Base-by-base conservation (phyloP, 2,113 vertebrate genomes). In the Neodontobutis hainanensis region DNA sequence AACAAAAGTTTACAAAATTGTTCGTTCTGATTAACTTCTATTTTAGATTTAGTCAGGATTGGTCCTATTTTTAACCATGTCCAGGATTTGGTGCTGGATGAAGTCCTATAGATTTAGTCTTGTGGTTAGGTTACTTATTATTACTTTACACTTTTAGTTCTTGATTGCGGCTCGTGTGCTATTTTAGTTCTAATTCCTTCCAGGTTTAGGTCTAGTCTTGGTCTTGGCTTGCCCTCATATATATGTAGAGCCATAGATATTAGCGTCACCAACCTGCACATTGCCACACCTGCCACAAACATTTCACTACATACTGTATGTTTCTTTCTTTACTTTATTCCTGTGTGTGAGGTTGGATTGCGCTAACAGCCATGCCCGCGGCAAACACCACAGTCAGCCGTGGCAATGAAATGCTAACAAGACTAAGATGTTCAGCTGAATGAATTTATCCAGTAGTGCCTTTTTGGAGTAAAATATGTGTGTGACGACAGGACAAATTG, bases 351-450 rank as follows among this genome's bases (percentile, higher is more conserved):
- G 69, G 80, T 82, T 65, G 64, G 60, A 80, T 74, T 78, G 68
- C 80, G 87, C 89, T 88, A 81, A 73, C 62, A 88, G 85, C 87
- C 57, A 73, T 84, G 87, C 86, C 85, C 80, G 43, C 74, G 85
- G 87, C 87, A 73, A 91, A 82, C 68, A 76, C 81, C 75, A 78
- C 59, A 77, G 82, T 68, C 80, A 86, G 64, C 83, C 72, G 65
- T 81, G 81, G 82, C 85, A 87, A 80, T 85, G 74, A 86, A 88
- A 84, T 72, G 86, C 84, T 78, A 85, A 87, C 81, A 82, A 55
- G 40, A n/a, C n/a, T n/a, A n/a, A n/a, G n/a, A n/a, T n/a, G n/a
- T n/a, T n/a, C n/a, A n/a, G n/a, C n/a, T 27, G 19, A 27, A 27
- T 27, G 19, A 27, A 27, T 27, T 27, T 27, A 27, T 27, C 19